Conservation (phyloP, 64 coral and sea anemone genomes). For the Stylophora pistillata region DNA sequence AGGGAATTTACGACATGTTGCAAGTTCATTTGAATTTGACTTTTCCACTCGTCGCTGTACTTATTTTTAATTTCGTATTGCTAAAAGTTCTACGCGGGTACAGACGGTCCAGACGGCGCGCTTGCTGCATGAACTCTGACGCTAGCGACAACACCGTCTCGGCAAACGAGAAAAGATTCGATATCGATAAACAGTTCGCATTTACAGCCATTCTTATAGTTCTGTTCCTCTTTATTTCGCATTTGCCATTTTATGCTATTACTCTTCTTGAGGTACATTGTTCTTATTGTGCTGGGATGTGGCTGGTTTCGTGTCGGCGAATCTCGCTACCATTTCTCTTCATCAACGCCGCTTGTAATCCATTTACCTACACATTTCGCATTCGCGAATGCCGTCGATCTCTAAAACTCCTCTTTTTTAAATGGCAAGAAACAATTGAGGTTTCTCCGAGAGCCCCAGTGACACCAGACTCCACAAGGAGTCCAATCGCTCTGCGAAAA, state of each 20-base stretch:
- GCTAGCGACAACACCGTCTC: neutral
- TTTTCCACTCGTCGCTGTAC: conserved; percentile 16
- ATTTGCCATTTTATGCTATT: conserved; percentile 23
- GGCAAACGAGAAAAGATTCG: neutral
- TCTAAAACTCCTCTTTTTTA: conserved; percentile 25
- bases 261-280: conserved; percentile 28
- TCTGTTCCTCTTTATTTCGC: conserved; percentile 2
- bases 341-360: conserved; percentile 16
- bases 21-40: conserved; percentile 49
- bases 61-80: neutral
- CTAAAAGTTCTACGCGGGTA: neutral
- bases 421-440: neutral
- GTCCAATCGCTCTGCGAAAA: neutral
- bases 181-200: conserved; percentile 34
- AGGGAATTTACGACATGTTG: conserved; percentile 31
- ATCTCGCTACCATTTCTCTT: conserved; percentile 35
- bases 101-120: neutral
- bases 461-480: neutral
- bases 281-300: neutral
- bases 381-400: conserved; percentile 26
- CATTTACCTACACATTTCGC: conserved; percentile 38
- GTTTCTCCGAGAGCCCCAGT: neutral
- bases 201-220: conserved; percentile 38
- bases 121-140: neutral
- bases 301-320: conserved; percentile 6